phyloP scores from a whole-genome alignment of 2,888 invertebrate genomes.

The Rhagophthalmus giganteus region DNA sequence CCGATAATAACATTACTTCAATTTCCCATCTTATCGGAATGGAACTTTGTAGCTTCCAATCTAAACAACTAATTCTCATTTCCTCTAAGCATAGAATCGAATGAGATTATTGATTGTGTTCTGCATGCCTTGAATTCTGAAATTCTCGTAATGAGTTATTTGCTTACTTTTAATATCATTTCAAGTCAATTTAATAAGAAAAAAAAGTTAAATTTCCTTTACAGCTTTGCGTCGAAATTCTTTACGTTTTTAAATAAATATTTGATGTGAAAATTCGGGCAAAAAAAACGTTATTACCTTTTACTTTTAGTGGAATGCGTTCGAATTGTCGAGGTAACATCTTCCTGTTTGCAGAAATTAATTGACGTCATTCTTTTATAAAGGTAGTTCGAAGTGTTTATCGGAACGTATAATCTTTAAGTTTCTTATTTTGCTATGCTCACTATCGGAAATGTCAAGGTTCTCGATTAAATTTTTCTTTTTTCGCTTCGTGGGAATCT shows the following conservation, averaged over 20 bases:
- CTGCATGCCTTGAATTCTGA: constrained; percentile 14
- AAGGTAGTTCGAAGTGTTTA: too few relatives aligned
- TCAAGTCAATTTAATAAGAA: constrained; percentile 6
- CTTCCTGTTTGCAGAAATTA: background rate
- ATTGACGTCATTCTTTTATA: too few relatives aligned
- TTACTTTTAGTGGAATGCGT: background rate
- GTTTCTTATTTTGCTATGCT: too few relatives aligned
- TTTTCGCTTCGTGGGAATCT: too few relatives aligned
- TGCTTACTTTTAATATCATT: constrained; percentile 12
- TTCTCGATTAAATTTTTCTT: too few relatives aligned
- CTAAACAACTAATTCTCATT: constrained; percentile 17
- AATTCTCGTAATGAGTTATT: constrained; percentile 12
- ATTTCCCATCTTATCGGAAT: constrained; percentile 9
- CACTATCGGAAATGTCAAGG: too few relatives aligned
- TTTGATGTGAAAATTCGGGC: background rate
- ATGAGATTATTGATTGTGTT: constrained; percentile 15
- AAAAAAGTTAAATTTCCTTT: background rate
- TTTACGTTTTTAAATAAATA: background rate
- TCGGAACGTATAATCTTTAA: too few relatives aligned
- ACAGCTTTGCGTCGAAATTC: background rate
- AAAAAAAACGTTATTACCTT: background rate
- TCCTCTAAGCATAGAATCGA: constrained; percentile 1
- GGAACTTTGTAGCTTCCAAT: constrained; percentile 12
- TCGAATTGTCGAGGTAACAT: background rate
- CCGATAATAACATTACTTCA: constrained; percentile 4